A percentile compares a stretch with the other conserved stretches of the same genome.
phyloP scores from a whole-genome alignment of 1,140 invertebrate species.

The Conopomorpha cramerella region DNA sequence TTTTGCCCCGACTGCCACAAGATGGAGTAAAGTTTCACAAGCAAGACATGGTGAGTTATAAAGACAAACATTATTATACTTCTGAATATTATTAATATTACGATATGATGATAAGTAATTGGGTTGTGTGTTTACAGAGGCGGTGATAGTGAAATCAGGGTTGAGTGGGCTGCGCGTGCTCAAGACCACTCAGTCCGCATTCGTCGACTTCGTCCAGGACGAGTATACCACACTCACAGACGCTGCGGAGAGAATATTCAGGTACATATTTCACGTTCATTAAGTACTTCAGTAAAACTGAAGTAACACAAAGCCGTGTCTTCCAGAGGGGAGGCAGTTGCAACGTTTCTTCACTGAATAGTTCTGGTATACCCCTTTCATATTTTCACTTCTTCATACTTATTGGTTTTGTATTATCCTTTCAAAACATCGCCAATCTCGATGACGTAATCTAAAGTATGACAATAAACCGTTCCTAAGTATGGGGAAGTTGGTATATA shows the following conservation, averaged over 20 bases:
- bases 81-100: too few relatives aligned
- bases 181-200: conserved; percentile 79
- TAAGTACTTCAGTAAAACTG: too few relatives aligned
- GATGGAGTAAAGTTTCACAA: conserved; percentile 69
- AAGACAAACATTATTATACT: conserved; percentile 2
- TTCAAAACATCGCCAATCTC: too few relatives aligned
- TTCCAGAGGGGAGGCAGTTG: too few relatives aligned
- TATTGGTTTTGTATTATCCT: too few relatives aligned
- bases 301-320: too few relatives aligned
- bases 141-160: conserved; percentile 65
- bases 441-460: too few relatives aligned
- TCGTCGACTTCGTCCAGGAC: conserved; percentile 76
- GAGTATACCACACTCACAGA: conserved; percentile 75
- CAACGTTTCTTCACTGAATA: too few relatives aligned
- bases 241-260: conserved; percentile 70
- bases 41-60: conserved; percentile 64
- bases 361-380: too few relatives aligned
- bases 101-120: conserved; percentile 3
- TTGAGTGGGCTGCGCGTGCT: conserved; percentile 70
- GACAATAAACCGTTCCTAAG: too few relatives aligned
- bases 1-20: conserved; percentile 64
- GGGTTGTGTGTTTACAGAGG: conserved; percentile 35
- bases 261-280: conserved; percentile 22
- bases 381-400: too few relatives aligned
- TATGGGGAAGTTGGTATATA: too few relatives aligned